These are phyloP conservation scores for Rhyacichthys aspro DNA, from an alignment of 2,797 vertebrate species.

Conservation along the genomic window DNA sequence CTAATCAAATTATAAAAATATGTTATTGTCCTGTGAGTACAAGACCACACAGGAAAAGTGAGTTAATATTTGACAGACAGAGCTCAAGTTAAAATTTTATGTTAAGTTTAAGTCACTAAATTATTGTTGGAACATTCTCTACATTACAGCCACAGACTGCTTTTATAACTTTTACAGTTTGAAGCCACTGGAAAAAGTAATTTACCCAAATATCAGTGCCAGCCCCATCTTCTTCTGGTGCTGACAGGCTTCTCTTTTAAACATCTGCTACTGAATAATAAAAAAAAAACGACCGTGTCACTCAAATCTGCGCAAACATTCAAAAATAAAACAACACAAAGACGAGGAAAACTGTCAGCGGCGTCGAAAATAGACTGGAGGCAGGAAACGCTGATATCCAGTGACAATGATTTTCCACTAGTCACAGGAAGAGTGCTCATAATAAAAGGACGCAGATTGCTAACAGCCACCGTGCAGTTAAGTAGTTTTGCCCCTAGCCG, in stretches of 20 bases:
- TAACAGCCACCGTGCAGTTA: slow-evolving; percentile 13
- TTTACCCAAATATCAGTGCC: not conserved
- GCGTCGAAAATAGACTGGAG: slow-evolving; percentile 59
- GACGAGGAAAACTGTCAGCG: slow-evolving; percentile 61
- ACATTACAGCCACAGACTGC: not conserved
- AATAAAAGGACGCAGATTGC: slow-evolving; percentile 39
- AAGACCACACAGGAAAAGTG: not conserved
- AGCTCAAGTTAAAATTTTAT: too few relatives aligned
- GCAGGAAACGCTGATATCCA: slow-evolving; percentile 56
- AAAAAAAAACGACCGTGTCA: slow-evolving; percentile 27
- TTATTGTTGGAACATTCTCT: not conserved
- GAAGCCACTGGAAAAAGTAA: slow-evolving; percentile 1
- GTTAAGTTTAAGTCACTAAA: not conserved
- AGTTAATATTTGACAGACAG: not conserved
- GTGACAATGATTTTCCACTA: slow-evolving; percentile 61
- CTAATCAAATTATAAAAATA: too few relatives aligned
- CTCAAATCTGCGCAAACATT: slow-evolving; percentile 10
- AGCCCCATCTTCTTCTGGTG: slow-evolving; percentile 8
- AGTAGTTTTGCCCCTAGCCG: slow-evolving; percentile 29
- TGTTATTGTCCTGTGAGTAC: not conserved
- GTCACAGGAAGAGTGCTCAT: slow-evolving; percentile 22
- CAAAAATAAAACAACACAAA: slow-evolving; percentile 42
- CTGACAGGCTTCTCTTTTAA: slow-evolving; percentile 29
- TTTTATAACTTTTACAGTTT: not conserved
- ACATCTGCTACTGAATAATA: slow-evolving; percentile 2